Base-by-base conservation (phyloP, 2,113 vertebrate species). In the Boulengerochromis microlepis region DNA sequence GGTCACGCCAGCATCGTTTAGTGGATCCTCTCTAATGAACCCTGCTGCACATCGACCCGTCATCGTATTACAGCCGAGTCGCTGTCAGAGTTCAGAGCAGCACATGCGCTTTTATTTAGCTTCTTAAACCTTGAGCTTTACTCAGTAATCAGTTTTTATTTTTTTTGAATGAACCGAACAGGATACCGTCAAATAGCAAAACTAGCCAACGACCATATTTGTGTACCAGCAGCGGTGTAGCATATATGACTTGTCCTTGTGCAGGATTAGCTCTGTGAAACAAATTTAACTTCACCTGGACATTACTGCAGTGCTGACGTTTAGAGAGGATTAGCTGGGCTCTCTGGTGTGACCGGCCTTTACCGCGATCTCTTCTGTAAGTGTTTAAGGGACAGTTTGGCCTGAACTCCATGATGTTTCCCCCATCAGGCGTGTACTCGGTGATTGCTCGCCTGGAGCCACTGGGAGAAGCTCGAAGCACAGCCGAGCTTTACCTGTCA, bases 401-500 rank as follows among this genome's bases (percentile, higher is more conserved):
- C 4, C 4, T 47, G 8, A 56, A 38, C 10, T 74, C 3, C 42
- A 19, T 26, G 3, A 3, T 3, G 40, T 84, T 74, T 61, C 85
- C 69, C 69, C 45, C 85, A 90, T 29, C 93, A 99, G 98, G 98
- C 82, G 97, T 98, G 33, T 98, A 98, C 92, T 98, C 98, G 3
- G 98, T 98, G 86, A 98, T 98, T 81, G 98, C 98, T 92, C 95
- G 97, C 15, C 95, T 97, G 91, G 97, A 98, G 84, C 97, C 97
- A 7, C 96, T 97, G 94, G 97, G 97, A 88, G 98, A 99, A 95
- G 97, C 97, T 64, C 97, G 97, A 92, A 98, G 98, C 94, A 97
- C 97, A 7, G 98, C 98, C 78, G 97, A 99, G 84, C 97, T 99
- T 82, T 98, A 97, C 92, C 94, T 98, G 5, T 97, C 98, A 57